A percentile compares a stretch with the other conserved stretches of the same genome.
phyloP scores from a whole-genome alignment of 2,113 vertebrate species.

The Anseranas semipalmata region DNA sequence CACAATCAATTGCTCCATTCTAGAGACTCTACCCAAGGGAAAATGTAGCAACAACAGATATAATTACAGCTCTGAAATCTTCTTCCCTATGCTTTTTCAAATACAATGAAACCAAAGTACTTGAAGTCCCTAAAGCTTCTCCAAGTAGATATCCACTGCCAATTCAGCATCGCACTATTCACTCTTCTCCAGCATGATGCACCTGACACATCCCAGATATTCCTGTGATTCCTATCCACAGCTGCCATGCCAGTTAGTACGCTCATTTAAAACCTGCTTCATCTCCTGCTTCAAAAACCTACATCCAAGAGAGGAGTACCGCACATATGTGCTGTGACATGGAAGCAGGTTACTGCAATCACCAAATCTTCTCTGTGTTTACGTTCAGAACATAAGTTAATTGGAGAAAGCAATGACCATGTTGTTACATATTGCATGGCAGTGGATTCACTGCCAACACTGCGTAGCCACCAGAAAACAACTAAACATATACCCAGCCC shows the following conservation, averaged over 20 bases:
- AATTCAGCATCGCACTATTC: background rate
- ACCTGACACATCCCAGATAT: background rate
- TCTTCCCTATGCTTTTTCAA: background rate
- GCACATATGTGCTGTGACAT: background rate
- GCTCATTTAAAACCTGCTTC: background rate
- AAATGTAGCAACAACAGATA: background rate
- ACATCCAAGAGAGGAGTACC: background rate
- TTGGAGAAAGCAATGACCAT: background rate
- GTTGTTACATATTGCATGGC: background rate
- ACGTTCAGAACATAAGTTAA: background rate
- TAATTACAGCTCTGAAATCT: background rate
- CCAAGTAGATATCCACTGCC: background rate
- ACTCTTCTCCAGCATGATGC: background rate
- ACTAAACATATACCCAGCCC: background rate
- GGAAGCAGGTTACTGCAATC: background rate
- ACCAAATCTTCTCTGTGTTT: background rate
- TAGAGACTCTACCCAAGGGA: background rate
- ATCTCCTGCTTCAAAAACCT: background rate
- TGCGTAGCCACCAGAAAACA: background rate
- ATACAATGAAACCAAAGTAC: background rate
- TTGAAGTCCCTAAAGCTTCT: background rate
- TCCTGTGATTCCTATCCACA: background rate
- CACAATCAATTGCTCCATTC: background rate
- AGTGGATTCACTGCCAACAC: background rate
- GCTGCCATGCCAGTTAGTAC: background rate